Conservation (phyloP, 2,888 invertebrate genomes). For the Ennomos quercinarius region DNA sequence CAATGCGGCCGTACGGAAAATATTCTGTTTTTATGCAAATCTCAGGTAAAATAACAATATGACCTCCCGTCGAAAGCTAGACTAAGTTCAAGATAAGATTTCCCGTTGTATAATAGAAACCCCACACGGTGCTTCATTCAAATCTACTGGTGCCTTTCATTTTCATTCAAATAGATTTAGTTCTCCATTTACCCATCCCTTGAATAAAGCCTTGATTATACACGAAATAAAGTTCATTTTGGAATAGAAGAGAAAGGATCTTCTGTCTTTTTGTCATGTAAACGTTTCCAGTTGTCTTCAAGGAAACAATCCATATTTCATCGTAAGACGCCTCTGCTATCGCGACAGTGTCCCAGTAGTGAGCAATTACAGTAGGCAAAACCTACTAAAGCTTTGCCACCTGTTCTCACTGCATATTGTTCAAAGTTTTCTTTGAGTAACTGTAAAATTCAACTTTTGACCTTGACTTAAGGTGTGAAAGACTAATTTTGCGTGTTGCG, state of each 20-base stretch:
- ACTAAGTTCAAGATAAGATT: slow-evolving; percentile 24
- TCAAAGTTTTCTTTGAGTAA: slow-evolving; percentile 61
- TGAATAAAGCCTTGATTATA: slow-evolving; percentile 11
- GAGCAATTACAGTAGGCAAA: slow-evolving; percentile 77
- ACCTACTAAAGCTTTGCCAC: slow-evolving; percentile 72
- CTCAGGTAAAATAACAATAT: slow-evolving; percentile 1
- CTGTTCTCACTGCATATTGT: slow-evolving; percentile 74
- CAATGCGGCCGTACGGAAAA: no score
- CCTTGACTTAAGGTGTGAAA: slow-evolving; percentile 35
- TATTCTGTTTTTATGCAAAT: not conserved
- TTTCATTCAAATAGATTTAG: slow-evolving; percentile 29
- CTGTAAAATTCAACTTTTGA: slow-evolving; percentile 38
- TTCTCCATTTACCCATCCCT: not conserved
- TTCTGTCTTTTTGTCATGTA: slow-evolving; percentile 18
- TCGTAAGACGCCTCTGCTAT: slow-evolving; percentile 62
- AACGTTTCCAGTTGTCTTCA: slow-evolving; percentile 41
- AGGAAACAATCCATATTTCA: slow-evolving; percentile 62
- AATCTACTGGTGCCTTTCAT: slow-evolving; percentile 29
- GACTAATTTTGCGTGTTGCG: slow-evolving; percentile 42
- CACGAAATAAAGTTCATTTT: slow-evolving; percentile 10
- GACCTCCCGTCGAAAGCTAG: slow-evolving; percentile 29
- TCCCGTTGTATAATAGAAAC: slow-evolving; percentile 39
- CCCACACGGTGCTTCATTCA: slow-evolving; percentile 48
- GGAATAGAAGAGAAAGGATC: not conserved
- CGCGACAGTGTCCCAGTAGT: slow-evolving; percentile 66